These are phyloP conservation scores for Cydia pomonella DNA, from an alignment of 1,140 invertebrate species.

Conservation along the genomic window DNA sequence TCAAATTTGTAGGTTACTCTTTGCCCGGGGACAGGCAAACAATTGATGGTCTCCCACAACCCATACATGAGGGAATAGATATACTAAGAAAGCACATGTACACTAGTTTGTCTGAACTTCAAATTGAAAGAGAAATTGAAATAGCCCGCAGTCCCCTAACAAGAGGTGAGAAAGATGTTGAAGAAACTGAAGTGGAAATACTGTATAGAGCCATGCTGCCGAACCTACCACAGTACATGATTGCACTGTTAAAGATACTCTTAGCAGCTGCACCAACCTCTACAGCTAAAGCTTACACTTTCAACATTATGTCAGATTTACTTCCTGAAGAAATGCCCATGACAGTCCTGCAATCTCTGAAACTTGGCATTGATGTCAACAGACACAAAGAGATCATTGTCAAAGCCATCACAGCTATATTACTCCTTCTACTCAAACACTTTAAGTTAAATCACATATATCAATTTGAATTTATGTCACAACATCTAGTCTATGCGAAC, in stretches of 20 bases:
- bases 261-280: conserved; percentile 98
- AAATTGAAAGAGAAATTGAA: conserved; percentile 91
- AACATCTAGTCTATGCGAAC: conserved; percentile 99
- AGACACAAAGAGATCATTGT: conserved; percentile 99
- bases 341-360: conserved; percentile 98
- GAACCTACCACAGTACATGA: conserved; percentile 98
- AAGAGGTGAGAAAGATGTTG: conserved; percentile 87
- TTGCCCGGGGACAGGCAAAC: conserved; percentile 92
- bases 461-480: conserved; percentile 99
- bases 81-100: conserved; percentile 95
- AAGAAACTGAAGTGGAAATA: conserved; percentile 91
- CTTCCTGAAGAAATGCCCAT: conserved; percentile 98
- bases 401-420: conserved; percentile 97
- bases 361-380: conserved; percentile 98
- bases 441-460: conserved; percentile 99
- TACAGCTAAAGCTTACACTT: conserved; percentile 98
- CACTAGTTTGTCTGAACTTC: conserved; percentile 90
- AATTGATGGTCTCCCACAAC: conserved; percentile 94
- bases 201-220: conserved; percentile 96
- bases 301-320: conserved; percentile 99
- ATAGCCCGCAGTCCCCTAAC: conserved; percentile 89
- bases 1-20: conserved; percentile 97
- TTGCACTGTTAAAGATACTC: conserved; percentile 97
- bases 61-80: conserved; percentile 96
- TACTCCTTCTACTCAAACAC: conserved; percentile 97